phyloP scores from a whole-genome alignment of 2,113 vertebrate species.

The Daboia siamensis region DNA sequence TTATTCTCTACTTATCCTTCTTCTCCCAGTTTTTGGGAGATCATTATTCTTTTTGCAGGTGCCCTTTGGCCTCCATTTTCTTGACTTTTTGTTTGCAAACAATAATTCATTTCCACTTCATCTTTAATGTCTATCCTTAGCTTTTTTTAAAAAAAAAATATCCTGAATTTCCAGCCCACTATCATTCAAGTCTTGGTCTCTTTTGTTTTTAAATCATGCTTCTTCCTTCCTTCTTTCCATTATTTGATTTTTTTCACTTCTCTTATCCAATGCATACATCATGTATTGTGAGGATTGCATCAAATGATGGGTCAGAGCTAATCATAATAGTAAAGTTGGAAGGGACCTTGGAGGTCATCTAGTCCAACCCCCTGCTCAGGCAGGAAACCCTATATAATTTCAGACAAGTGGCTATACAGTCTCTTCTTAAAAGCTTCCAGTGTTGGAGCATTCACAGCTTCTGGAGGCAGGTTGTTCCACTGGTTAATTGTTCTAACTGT shows the following conservation, averaged over 20 bases:
- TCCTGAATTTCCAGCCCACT: background rate
- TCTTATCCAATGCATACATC: background rate
- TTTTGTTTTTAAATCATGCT: background rate
- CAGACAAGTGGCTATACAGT: too few species aligned
- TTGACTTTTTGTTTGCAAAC: conserved; percentile 27
- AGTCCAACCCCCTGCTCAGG: too few species aligned
- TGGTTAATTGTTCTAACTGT: too few species aligned
- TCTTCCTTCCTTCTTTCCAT: background rate
- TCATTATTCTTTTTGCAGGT: conserved; percentile 41
- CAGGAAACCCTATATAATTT: too few species aligned
- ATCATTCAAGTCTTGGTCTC: background rate
- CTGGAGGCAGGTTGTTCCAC: too few species aligned
- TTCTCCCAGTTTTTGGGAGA: conserved; percentile 34
- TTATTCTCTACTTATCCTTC: conserved; percentile 24
- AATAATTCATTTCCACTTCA: conserved; percentile 18
- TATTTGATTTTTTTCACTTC: background rate
- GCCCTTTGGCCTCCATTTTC: conserved; percentile 25
- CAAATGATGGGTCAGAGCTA: background rate
- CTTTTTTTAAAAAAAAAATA: background rate
- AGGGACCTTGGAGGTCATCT: too few species aligned
- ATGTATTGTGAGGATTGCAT: background rate
- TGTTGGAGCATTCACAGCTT: too few species aligned
- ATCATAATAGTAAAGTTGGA: too few species aligned
- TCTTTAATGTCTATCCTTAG: background rate
- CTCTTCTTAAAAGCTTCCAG: too few species aligned